Base-by-base conservation (phyloP, 2,797 vertebrate species). In the Helarctos malayanus region DNA sequence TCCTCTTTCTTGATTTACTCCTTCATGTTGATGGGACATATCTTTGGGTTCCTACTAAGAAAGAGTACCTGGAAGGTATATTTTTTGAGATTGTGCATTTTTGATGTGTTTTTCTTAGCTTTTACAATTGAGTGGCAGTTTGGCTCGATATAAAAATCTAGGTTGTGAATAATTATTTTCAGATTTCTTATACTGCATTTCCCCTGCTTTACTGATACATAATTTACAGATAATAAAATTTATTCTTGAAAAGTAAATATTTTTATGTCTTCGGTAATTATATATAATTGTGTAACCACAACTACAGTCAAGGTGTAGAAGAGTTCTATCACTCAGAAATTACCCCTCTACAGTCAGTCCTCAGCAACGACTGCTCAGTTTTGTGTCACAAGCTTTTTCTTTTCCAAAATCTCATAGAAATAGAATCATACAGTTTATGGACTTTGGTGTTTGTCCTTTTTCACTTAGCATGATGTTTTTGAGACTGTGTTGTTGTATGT, bases 121-220 rank as follows among this genome's bases (percentile, higher is more conserved):
- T 13, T 96, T 35, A 56, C 56, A 61, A 73, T 13, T 27, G 23
- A 89, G 45, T 61, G 47, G 27, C 45, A 87, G 41, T 93, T 95
- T 92, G 79, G 63, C 68, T 97, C 69, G 94, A 63, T 92, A 96
- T 94, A 94, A 96, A 95, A 95, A 69, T 80, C 14, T 94, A 91
- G 35, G 1, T 1, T 29, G 6, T 84, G 23, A 87, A 76, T 47
- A 85, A 88, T 68, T 75, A 69, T 54, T 49, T 93, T 94, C 11
- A 59, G 7, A 7, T 73, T 84, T 78, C 71, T 73, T 81, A 61
- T 57, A 73, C 5, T 32, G 45, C 73, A 75, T 38, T 16, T 14
- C 9, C 23, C 45, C 14, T 5, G 21, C 4, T 79, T 95, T 91
- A 68, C 1, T 27, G 45, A 76, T 47, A 11, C 1, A 87, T 57